phyloP scores from a whole-genome alignment of 2,888 invertebrate genomes.

The Orgyia antiqua region DNA sequence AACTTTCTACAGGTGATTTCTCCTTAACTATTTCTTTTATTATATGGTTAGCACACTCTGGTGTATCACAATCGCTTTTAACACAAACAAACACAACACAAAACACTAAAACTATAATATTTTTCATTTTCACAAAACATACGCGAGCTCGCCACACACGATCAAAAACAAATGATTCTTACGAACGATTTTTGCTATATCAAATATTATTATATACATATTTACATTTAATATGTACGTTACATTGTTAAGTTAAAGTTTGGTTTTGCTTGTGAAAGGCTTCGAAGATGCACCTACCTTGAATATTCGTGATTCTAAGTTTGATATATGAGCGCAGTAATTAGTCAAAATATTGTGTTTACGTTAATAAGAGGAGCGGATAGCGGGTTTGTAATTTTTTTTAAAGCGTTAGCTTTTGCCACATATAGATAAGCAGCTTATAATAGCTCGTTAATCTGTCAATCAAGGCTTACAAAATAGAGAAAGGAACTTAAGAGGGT shows the following conservation, averaged over 20 bases:
- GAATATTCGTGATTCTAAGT: constrained; percentile 52
- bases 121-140: constrained; percentile 34
- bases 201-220: not conserved
- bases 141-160: constrained; percentile 44
- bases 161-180: constrained; percentile 46
- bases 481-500: no score
- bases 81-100: constrained; percentile 28
- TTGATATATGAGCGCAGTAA: constrained; percentile 45
- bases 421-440: no score
- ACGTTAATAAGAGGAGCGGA: constrained; percentile 12
- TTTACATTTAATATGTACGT: constrained; percentile 9
- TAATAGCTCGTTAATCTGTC: no score
- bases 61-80: constrained; percentile 45
- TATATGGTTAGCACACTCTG: constrained; percentile 38
- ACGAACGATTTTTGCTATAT: constrained; percentile 15
- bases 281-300: constrained; percentile 36
- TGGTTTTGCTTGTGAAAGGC: constrained; percentile 11
- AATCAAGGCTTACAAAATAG: no score
- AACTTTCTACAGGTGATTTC: constrained; percentile 17
- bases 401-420: not conserved
- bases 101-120: constrained; percentile 28
- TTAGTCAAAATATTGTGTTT: constrained; percentile 34
- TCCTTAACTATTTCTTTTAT: constrained; percentile 34
- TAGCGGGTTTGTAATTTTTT: constrained; percentile 6
- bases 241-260: constrained; percentile 7